Conservation (phyloP, 2,888 invertebrate genomes). For the Lobophora halterata region DNA sequence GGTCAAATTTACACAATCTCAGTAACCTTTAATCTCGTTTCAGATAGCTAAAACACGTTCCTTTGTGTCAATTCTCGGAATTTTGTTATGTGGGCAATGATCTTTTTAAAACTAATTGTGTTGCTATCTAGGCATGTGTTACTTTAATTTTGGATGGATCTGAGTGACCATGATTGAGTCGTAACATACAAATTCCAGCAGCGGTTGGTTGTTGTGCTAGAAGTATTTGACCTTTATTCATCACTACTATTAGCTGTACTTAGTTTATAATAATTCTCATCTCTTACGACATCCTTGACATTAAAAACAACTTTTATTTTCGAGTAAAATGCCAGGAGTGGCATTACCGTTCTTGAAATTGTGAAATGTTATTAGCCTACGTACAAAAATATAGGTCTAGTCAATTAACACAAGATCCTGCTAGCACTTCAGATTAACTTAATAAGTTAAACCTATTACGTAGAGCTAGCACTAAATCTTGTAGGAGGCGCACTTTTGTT, state of each 20-base stretch:
- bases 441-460: no score
- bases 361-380: slow-evolving; percentile 10
- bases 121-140: no score
- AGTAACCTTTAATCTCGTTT: slow-evolving; percentile 71
- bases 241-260: slow-evolving; percentile 7
- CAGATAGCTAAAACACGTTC: slow-evolving; percentile 66
- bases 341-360: slow-evolving; percentile 6
- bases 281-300: slow-evolving; percentile 43
- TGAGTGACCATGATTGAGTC: no score
- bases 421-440: no score
- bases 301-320: slow-evolving; percentile 44
- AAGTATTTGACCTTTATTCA: slow-evolving; percentile 21
- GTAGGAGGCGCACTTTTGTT: slow-evolving; percentile 39
- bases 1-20: slow-evolving; percentile 74
- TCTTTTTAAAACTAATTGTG: no score
- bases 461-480: slow-evolving; percentile 19
- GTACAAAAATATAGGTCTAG: no score
- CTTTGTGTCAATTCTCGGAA: slow-evolving; percentile 70
- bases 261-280: slow-evolving; percentile 32
- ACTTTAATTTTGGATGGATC: no score
- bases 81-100: no score
- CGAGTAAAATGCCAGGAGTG: slow-evolving; percentile 36
- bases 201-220: not conserved
- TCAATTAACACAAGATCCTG: no score
- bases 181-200: no score